Evolutionary conservation across 2,113 vertebrate species (phyloP).

Genomic region (Zapornia atra): DNA sequence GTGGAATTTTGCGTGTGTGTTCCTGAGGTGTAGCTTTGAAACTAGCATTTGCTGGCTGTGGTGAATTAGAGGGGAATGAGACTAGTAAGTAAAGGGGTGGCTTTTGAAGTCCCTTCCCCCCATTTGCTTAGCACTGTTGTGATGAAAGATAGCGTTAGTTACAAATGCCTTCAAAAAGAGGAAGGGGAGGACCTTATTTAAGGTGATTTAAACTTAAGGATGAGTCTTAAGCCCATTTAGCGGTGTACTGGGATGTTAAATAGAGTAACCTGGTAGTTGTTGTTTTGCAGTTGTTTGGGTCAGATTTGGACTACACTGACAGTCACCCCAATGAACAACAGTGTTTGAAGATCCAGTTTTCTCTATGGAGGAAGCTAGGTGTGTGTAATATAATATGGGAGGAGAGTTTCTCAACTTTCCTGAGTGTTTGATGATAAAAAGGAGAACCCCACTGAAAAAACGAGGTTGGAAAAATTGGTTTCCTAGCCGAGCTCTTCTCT

Average conservation of each 20-base stretch:
- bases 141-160: neutral
- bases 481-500: neutral
- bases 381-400: fast-evolving
- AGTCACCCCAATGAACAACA: neutral
- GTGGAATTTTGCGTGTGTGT: too few relatives aligned
- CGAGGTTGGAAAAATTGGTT: neutral
- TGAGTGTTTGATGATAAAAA: neutral
- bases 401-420: neutral
- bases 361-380: neutral
- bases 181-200: neutral
- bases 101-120: neutral
- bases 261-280: neutral
- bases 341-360: neutral
- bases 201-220: neutral
- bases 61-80: neutral
- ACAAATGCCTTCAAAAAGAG: neutral
- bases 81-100: neutral
- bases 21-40: neutral
- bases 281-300: neutral
- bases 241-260: neutral
- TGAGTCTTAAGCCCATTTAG: neutral
- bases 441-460: neutral
- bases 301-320: fast-evolving
- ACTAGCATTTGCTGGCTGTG: neutral
- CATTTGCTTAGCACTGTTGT: neutral